Conservation (phyloP, 2,797 vertebrate species). For the Lutjanus argentimaculatus region DNA sequence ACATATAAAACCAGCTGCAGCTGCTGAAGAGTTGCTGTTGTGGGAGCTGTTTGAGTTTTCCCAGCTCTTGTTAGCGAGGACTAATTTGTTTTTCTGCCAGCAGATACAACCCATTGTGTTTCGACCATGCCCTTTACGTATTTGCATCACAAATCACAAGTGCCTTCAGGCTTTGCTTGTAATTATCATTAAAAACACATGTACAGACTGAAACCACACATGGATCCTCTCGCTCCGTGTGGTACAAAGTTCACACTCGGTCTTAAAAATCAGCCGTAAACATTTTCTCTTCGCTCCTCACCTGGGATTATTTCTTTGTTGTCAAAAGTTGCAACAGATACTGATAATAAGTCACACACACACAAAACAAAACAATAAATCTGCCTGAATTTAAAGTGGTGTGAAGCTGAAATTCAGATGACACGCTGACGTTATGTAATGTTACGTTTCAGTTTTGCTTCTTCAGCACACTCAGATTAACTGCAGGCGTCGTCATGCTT, state of each 20-base stretch:
- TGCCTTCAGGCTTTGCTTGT: conserved; percentile 17
- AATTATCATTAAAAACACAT: conserved; percentile 38
- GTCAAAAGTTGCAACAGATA: too few relatives aligned
- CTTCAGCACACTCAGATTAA: background rate
- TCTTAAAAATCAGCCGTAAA: background rate
- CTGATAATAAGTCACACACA: background rate
- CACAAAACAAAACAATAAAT: background rate
- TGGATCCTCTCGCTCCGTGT: background rate
- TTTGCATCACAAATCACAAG: conserved; percentile 64
- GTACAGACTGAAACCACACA: background rate
- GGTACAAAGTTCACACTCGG: conserved; percentile 12
- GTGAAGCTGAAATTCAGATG: background rate
- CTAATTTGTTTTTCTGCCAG: conserved; percentile 17
- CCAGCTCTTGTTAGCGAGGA: background rate
- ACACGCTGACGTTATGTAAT: conserved; percentile 3
- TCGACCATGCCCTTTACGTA: conserved; percentile 16
- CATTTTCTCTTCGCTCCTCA: background rate
- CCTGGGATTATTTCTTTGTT: background rate
- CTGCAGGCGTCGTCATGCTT: conserved; percentile 16
- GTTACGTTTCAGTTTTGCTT: conserved; percentile 65
- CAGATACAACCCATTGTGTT: conserved; percentile 34
- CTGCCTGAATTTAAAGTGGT: background rate
- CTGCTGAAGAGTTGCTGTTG: background rate
- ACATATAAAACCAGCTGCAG: background rate
- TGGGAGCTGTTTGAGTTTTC: background rate